phyloP scores from a whole-genome alignment of 2,797 vertebrate genomes.

The Alectoris magna region DNA sequence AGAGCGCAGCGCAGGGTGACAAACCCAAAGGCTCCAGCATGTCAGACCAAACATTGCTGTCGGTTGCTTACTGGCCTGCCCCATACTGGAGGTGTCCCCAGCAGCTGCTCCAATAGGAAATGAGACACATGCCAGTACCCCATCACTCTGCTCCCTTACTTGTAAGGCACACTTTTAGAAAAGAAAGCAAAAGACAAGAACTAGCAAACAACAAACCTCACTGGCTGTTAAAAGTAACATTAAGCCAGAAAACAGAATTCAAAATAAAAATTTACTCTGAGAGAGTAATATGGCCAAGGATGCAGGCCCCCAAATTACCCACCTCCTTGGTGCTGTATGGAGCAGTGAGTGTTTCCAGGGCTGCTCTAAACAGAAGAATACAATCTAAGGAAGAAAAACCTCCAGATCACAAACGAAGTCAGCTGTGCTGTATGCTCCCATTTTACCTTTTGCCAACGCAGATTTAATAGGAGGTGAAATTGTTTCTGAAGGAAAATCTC shows the following conservation, averaged over 20 bases:
- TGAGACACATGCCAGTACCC: accelerated
- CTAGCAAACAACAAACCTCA: background rate
- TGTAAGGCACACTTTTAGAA: background rate
- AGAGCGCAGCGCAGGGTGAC: accelerated
- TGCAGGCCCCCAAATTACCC: background rate
- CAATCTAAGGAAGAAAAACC: background rate
- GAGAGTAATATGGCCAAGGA: background rate
- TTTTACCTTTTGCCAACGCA: background rate
- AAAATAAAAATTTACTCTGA: background rate
- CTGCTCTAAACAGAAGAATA: background rate
- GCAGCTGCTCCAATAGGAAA: accelerated
- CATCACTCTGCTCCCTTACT: accelerated
- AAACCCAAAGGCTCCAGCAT: background rate
- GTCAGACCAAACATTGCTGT: accelerated
- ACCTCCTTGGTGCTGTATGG: background rate
- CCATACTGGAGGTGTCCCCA: accelerated
- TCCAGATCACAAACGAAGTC: background rate
- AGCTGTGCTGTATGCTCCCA: background rate
- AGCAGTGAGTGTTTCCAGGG: background rate
- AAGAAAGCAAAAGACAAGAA: background rate
- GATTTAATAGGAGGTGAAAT: background rate
- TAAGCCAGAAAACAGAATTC: background rate
- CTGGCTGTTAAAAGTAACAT: background rate
- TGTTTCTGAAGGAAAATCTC: background rate
- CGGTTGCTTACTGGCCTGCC: no score